phyloP scores from a whole-genome alignment of 1,140 invertebrate genomes.

The Saccostrea glomerata region DNA sequence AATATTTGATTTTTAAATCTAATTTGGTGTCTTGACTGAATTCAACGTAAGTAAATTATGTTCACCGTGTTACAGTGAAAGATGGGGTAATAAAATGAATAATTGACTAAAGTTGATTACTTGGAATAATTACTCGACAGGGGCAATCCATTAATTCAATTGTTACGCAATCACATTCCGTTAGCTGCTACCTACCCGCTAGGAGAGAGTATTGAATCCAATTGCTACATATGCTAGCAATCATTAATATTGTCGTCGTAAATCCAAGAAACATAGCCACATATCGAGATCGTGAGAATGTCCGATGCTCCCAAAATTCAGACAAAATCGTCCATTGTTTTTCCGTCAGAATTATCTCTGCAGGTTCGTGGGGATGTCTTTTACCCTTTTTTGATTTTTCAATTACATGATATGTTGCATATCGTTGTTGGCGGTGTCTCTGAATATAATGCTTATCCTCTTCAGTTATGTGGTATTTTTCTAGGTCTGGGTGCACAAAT shows the following conservation, averaged over 20 bases:
- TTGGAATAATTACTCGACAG: not conserved
- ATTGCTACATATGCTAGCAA: slow-evolving; percentile 66
- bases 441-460: slow-evolving; percentile 74
- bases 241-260: slow-evolving; percentile 63
- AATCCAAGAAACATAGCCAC: slow-evolving; percentile 70
- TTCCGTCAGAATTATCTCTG: slow-evolving; percentile 66
- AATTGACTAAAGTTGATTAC: slow-evolving; percentile 35
- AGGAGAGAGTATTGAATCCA: slow-evolving; percentile 65
- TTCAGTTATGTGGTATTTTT: slow-evolving; percentile 71
- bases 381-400: slow-evolving; percentile 70
- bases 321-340: slow-evolving; percentile 72
- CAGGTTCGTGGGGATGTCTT: slow-evolving; percentile 59
- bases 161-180: not conserved
- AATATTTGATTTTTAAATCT: not conserved
- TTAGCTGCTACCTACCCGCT: slow-evolving; percentile 58
- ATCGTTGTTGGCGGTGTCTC: slow-evolving; percentile 70
- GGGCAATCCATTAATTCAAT: slow-evolving; percentile 18
- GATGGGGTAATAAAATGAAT: slow-evolving; percentile 21
- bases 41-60: not conserved
- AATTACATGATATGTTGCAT: slow-evolving; percentile 69
- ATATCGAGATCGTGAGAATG: slow-evolving; percentile 71
- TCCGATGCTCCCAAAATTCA: slow-evolving; percentile 75
- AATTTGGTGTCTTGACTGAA: not conserved
- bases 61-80: not conserved
- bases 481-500: slow-evolving; percentile 76